Percentiles rank a stretch among this genome's conserved stretches.
Evolutionary conservation across 2,888 invertebrate genomes (phyloP).

Genomic region (Aquatica leii): DNA sequence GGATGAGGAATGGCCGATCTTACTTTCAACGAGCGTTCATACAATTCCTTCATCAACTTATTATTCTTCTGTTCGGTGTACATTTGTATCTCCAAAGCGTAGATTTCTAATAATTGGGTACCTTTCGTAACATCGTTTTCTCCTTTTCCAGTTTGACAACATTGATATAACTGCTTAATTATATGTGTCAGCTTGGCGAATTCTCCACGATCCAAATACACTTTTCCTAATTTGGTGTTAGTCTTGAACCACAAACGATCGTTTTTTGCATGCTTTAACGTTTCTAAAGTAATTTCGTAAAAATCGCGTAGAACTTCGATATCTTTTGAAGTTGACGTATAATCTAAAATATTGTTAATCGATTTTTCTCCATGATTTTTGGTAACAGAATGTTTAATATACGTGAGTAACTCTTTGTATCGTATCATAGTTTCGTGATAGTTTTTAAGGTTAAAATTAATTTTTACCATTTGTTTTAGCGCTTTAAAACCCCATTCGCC

Average conservation of each 20-base stretch:
- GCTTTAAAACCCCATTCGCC: constrained; percentile 99
- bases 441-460: constrained; percentile 93
- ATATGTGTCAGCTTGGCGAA: constrained; percentile 92
- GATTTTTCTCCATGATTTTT: constrained; percentile 99
- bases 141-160: constrained; percentile 95
- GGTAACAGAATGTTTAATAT: constrained; percentile 98
- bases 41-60: constrained; percentile 93
- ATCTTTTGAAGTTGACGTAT: constrained; percentile 97
- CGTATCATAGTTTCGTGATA: constrained; percentile 67
- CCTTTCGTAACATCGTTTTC: constrained; percentile 97
- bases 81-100: constrained; percentile 99
- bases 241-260: constrained; percentile 99
- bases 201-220: constrained; percentile 95
- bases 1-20: constrained; percentile 99
- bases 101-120: constrained; percentile 97
- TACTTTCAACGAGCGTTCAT: constrained; percentile 96
- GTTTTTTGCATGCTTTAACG: constrained; percentile 95
- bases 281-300: constrained; percentile 94
- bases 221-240: constrained; percentile 96
- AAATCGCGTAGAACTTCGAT: constrained; percentile 85
- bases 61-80: constrained; percentile 99
- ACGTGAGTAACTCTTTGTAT: constrained; percentile 94
- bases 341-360: constrained; percentile 98
- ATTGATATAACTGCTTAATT: constrained; percentile 93
- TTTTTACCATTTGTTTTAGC: constrained; percentile 99